Evolutionary conservation across 2,797 vertebrate species (phyloP).

Genomic region (Muscicapa striata): DNA sequence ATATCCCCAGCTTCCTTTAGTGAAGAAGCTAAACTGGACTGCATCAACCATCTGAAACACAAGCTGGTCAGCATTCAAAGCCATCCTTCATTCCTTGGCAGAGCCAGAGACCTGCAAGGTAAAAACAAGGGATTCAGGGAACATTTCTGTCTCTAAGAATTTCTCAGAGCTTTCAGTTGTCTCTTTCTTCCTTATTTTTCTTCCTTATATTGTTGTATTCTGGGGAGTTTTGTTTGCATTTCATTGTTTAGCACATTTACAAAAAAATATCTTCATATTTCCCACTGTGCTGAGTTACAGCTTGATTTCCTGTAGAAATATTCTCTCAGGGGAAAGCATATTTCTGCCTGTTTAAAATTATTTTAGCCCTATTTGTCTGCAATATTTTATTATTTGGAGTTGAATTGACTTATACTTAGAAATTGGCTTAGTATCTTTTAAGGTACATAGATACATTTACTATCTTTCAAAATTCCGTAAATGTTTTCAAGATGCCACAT

Average conservation of each 20-base stretch:
- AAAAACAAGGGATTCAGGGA: neutral
- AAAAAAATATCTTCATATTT: neutral
- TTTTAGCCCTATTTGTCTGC: neutral
- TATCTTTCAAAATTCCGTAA: neutral
- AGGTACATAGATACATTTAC: neutral
- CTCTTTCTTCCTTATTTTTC: neutral
- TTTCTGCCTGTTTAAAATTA: neutral
- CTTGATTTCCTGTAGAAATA: neutral
- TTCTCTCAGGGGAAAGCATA: neutral
- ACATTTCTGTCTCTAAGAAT: neutral
- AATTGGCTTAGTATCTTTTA: neutral
- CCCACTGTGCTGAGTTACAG: neutral
- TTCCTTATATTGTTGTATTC: neutral
- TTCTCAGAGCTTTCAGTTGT: neutral
- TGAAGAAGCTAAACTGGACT: neutral
- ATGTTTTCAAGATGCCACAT: neutral
- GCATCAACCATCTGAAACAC: neutral
- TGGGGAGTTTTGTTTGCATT: neutral
- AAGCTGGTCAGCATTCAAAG: neutral
- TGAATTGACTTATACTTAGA: neutral
- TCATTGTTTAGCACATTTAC: neutral
- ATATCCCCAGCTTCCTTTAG: neutral
- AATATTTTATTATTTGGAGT: neutral
- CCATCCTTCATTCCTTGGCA: neutral
- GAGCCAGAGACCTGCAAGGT: neutral